These are phyloP conservation scores for Trinectes maculatus DNA, from an alignment of 2,113 vertebrate species.

Conservation along the genomic window DNA sequence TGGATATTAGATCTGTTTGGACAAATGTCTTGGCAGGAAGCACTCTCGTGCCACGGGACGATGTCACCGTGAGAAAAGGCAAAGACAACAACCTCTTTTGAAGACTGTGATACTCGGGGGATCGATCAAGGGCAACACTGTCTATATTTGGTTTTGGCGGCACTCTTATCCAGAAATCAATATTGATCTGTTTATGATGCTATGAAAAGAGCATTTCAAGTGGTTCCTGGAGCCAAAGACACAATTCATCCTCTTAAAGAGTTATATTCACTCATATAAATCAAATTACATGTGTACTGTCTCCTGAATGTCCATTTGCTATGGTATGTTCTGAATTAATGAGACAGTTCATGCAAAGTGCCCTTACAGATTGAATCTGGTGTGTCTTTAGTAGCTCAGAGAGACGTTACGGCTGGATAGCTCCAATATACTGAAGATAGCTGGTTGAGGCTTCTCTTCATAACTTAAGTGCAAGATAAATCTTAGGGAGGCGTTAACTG, in stretches of 20 bases:
- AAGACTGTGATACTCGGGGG: conserved; percentile 23
- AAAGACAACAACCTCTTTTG: conserved; percentile 39
- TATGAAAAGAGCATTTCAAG: conserved; percentile 49
- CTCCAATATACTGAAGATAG: neutral
- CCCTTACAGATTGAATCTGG: neutral
- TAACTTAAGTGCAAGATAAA: too few species aligned
- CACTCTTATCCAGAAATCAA: conserved; percentile 51
- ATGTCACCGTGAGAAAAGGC: conserved; percentile 41
- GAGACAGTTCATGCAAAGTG: neutral
- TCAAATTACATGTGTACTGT: conserved; percentile 33
- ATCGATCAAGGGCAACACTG: conserved; percentile 59
- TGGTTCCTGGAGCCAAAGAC: conserved; percentile 56
- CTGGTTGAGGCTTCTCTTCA: too few species aligned
- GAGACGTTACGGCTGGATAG: too few species aligned
- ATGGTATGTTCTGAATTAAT: neutral
- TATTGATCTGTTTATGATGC: conserved; percentile 70
- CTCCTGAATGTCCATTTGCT: conserved; percentile 15
- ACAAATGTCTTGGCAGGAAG: conserved; percentile 41
- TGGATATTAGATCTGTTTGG: conserved; percentile 37
- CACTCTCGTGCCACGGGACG: conserved; percentile 21
- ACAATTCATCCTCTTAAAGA: conserved; percentile 33
- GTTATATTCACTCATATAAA: conserved; percentile 38
- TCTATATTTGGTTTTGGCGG: conserved; percentile 46
- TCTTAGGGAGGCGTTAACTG: neutral
- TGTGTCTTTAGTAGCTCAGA: too few species aligned